Evolutionary conservation across 2,797 vertebrate species (phyloP), one percentile per base, ranked within the genome.

Genomic region (Oophaga sylvatica): DNA sequence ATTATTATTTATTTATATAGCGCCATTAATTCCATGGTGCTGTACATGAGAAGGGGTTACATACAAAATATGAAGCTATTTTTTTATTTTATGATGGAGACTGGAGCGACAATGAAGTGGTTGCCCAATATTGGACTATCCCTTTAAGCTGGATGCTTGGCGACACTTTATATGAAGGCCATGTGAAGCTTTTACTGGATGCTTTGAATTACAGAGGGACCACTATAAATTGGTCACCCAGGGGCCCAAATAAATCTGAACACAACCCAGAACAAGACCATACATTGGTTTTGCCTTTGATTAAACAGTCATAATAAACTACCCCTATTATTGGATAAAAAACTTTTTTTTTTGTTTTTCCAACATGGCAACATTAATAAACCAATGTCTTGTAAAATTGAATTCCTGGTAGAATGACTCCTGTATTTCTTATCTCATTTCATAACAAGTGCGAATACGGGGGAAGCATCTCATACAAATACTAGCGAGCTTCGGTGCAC

Each of bases 401-500:
- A 45, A 80, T 80, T 84, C 81, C 75, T 80, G 65, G 65, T 56
- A 84, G 81, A 80, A 56, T 84, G 68, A 85, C 76, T 70, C 20
- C 87, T 88, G 65, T 75, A 85, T 84, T 56, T 85, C 87, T 88
- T 84, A 88, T 88, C 87, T 84, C 59, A 75, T 88, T 84, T 80
- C 83, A 88, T 84, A 80, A 67, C 48, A 70, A 79, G 84, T 79
- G 35, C 79, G 63, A 60, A 87, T 20, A 79, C 31, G 71, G 71
- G 35, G 48, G 79, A 63, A 45, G 15, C 22, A 7, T 73, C 84
- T 84, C 71, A 88, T 57, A 75, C 77, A 65, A 80, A 85, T 80
- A 73, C 86, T n/a, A 63, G 20, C 68, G 15, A 84, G 82, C 76
- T 80, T 67, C 20, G 31, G 35, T 35, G 77, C 67, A n/a, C 87